Evolutionary conservation across 92 coral and sea anemone genomes (phyloP).

Genomic region (Scolanthus callimorphus): DNA sequence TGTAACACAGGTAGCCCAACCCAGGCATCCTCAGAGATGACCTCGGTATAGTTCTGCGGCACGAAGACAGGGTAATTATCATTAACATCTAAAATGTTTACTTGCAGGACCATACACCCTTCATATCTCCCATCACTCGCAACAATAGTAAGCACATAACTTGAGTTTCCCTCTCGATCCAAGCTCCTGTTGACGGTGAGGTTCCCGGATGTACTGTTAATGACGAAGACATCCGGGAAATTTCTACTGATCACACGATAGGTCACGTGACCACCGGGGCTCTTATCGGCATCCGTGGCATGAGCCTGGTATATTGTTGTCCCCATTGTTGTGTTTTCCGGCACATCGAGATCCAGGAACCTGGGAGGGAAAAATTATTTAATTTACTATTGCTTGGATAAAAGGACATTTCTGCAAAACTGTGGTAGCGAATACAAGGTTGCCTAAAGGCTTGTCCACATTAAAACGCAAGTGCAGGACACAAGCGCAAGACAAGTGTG

Average conservation of each 20-base stretch:
- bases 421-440: too few species aligned
- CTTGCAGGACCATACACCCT: conserved; percentile 1
- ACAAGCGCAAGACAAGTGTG: too few species aligned
- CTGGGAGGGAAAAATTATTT: too few species aligned
- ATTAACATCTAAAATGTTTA: conserved; percentile 14
- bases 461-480: too few species aligned
- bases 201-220: conserved; percentile 23
- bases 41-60: conserved; percentile 12
- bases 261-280: conserved; percentile 23
- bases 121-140: conserved; percentile 37
- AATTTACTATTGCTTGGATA: too few species aligned
- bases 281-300: conserved; percentile 53
- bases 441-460: too few species aligned
- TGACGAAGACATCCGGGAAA: conserved; percentile 7
- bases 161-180: conserved; percentile 23
- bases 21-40: conserved; percentile 29
- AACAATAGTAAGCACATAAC: conserved; percentile 6
- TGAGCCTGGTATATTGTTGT: conserved; percentile 27
- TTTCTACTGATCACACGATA: conserved; percentile 28
- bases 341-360: too few species aligned
- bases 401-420: too few species aligned
- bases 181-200: conserved; percentile 1
- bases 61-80: conserved; percentile 16
- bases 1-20: conserved; percentile 36
- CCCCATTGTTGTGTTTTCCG: conserved; percentile 34